These are phyloP conservation scores for Phyllostomus hastatus DNA, from an alignment of 2,113 vertebrate genomes.

Conservation along the genomic window DNA sequence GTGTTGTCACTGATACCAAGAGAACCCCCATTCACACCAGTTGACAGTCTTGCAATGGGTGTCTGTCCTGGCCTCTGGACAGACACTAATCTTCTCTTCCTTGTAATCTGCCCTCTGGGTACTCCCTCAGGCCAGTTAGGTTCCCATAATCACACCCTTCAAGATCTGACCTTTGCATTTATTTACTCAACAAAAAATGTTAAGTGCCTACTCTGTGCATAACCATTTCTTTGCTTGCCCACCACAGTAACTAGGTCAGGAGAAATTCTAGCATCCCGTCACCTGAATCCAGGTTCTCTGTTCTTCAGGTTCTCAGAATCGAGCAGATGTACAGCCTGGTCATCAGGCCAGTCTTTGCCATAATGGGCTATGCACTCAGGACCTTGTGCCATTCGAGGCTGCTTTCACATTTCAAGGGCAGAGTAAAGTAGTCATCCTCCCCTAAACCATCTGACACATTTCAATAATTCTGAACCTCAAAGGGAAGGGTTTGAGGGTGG, in stretches of 20 bases:
- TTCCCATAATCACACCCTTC: neutral
- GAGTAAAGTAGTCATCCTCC: neutral
- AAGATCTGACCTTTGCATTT: neutral
- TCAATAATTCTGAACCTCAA: neutral
- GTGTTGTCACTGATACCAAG: neutral
- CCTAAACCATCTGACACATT: neutral
- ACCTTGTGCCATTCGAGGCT: neutral
- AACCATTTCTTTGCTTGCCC: neutral
- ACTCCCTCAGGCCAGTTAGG: neutral
- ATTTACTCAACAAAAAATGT: neutral
- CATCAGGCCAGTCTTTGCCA: neutral
- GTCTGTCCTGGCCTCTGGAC: too few species aligned
- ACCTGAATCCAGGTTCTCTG: neutral
- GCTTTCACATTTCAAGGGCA: neutral
- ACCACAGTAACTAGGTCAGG: neutral
- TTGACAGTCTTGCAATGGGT: too few species aligned
- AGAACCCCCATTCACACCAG: neutral
- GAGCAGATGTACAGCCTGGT: neutral
- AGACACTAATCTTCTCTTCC: neutral
- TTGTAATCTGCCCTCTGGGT: neutral
- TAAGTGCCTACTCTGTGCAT: neutral
- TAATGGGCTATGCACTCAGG: too few species aligned
- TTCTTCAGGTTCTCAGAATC: neutral
- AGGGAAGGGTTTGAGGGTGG: neutral
- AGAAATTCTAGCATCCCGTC: neutral